Evolutionary conservation across 2,888 invertebrate species (phyloP), one percentile per base, ranked within the genome.

Genomic region (Acrocera orbiculus): DNA sequence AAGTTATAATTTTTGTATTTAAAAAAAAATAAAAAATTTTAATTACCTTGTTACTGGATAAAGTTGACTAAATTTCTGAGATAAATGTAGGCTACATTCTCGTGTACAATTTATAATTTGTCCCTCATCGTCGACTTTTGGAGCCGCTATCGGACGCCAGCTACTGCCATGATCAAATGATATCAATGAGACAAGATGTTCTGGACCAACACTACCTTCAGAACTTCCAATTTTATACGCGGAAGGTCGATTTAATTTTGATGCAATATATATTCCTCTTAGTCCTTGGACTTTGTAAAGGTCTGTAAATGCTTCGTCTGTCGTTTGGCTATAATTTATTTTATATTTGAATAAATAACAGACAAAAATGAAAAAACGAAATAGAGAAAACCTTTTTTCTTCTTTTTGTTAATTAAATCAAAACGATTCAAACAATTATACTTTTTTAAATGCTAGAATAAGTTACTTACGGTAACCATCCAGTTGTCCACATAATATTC

Each of bases 221-320:
- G 31, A 34, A n/a, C n/a, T n/a, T 17, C 35, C 35, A 15, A 27
- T 26, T 4, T 35, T 24, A 2, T 36, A 30, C 4, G 66, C 63
- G 3, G 60, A 56, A 0, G 66, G 62, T 1, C 64, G 57, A 17
- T 65, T 62, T 2, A 87, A 70, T 51, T 76, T 75, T 0, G 86
- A 86, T 1, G 85, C 89, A 41, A 92, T 85, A 62, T 86, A 90
- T 44, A 90, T 80, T 1, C 90, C 90, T 27, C 76, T 67, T 30
- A 90, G 61, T 1, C 89, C 89, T 54, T 82, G 78, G 1, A 92
- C 82, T 49, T 78, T 79, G 56, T 89, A 85, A 2, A 90, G 60
- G 52, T 90, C 90, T 3, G 82, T 80, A 62, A 90, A 89, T 0
- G 81, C 66, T 42, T 83, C 80, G 42, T 81, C 78, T 0, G 76